These are phyloP conservation scores for Thera britannica DNA, from an alignment of 2,888 invertebrate species.

Conservation along the genomic window DNA sequence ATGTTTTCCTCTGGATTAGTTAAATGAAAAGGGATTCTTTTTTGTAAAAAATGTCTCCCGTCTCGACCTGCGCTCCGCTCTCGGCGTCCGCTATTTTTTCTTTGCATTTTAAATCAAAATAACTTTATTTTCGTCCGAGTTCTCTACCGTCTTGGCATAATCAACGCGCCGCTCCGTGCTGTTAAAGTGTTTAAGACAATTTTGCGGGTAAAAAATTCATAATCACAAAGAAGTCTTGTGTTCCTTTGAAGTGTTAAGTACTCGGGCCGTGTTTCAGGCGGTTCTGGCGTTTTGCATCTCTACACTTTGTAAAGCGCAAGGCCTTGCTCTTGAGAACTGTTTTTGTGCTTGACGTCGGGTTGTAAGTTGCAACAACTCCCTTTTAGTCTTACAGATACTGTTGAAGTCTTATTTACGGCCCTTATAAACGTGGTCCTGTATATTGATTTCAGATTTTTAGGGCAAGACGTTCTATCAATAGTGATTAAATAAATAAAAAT, in stretches of 20 bases:
- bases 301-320: slow-evolving; percentile 38
- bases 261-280: slow-evolving; percentile 44
- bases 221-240: slow-evolving; percentile 62
- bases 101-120: slow-evolving; percentile 81
- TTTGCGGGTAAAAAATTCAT: slow-evolving; percentile 67
- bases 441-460: background rate
- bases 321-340: slow-evolving; percentile 21
- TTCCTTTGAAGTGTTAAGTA: slow-evolving; percentile 64
- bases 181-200: slow-evolving; percentile 75
- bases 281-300: slow-evolving; percentile 31
- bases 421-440: background rate
- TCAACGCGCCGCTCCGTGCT: slow-evolving; percentile 62
- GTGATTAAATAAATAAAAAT: no score
- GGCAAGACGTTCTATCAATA: no score
- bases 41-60: slow-evolving; percentile 59
- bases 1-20: slow-evolving; percentile 65
- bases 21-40: slow-evolving; percentile 69
- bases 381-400: background rate
- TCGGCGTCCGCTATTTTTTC: slow-evolving; percentile 63
- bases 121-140: slow-evolving; percentile 77
- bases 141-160: slow-evolving; percentile 75
- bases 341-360: slow-evolving; percentile 18
- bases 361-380: slow-evolving; percentile 10
- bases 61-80: slow-evolving; percentile 46
- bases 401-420: slow-evolving; percentile 1